Evolutionary conservation across 2,797 vertebrate species (phyloP), one percentile per base, ranked within the genome.

Genomic region (Xenentodon cancila): DNA sequence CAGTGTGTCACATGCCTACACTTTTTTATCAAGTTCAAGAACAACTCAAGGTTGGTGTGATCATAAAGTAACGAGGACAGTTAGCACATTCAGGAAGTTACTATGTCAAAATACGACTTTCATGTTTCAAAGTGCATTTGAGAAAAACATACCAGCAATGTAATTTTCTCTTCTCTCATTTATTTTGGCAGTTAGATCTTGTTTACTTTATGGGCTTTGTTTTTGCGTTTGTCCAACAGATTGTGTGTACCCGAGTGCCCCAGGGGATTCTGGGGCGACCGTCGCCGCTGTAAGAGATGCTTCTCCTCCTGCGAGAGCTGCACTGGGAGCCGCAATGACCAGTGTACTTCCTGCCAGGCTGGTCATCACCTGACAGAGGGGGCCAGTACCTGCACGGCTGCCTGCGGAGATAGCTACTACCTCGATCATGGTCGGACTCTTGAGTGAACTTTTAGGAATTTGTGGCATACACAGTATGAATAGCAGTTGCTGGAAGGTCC

Each of bases 11-110:
- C 96, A 67, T 99, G 97, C 75, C 84, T 95, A 43, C 94, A 96
- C 80, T 95, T 94, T 86, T 96, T 96, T 79, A 94, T 98, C 85
- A 98, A 97, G 90, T 94, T 96, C 86, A 98, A 96, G 89, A 98
- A 98, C 76, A 95, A 93, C 69, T 97, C 96, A 80, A 93, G 97
- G 97, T 99, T 84, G 69, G 82, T 46, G 25, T 34, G 22, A 57
- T 45, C 27, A 19, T 63, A 64, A 27, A 69, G 59, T 16, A 5
- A 0, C 22, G 54, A 54, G 40, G 46, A 56, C 61, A 60, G 56
- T 46, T 45, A 15, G 58, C 7, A 16, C 9, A 73, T 53, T 16
- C 52, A 27, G 55, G 50, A 21, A 59, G 43, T 43, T 45, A 8
- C 7, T 18, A 45, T 45, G 17, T 45, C 16, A 44, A 32, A 32